A percentile compares a stretch with the other conserved stretches of the same genome.
Conservation (phyloP, 2,888 invertebrate genomes). For the Acleris laterana region DNA sequence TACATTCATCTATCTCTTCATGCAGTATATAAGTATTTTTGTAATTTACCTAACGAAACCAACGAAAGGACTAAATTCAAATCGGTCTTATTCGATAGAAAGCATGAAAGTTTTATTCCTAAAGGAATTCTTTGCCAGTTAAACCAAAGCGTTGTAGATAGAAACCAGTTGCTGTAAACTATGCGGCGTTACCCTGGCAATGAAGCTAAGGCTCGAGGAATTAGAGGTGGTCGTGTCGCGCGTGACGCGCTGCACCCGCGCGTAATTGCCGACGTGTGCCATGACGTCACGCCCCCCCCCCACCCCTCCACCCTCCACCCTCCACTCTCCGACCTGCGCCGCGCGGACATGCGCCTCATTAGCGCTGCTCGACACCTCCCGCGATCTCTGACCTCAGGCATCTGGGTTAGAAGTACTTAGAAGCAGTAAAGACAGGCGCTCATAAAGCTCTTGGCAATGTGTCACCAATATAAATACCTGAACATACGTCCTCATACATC, state of each 20-base stretch:
- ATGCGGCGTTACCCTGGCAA: constrained; percentile 10
- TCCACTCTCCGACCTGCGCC: not conserved
- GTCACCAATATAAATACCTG: too few relatives aligned
- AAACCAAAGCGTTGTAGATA: not conserved
- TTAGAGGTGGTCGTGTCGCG: constrained; percentile 39
- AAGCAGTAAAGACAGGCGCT: constrained; percentile 10
- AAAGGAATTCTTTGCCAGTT: not conserved
- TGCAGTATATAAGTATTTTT: too few relatives aligned
- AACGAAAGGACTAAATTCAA: too few relatives aligned
- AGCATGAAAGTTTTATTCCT: not conserved
- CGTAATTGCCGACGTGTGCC: constrained; percentile 38
- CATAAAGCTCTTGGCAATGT: too few relatives aligned
- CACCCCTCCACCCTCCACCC: not conserved
- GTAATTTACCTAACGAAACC: too few relatives aligned
- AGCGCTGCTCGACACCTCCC: constrained; percentile 32
- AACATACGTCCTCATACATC: too few relatives aligned
- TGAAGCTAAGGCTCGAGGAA: constrained; percentile 21
- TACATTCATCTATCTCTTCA: too few relatives aligned
- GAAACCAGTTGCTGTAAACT: constrained; percentile 24
- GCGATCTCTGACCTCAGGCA: constrained; percentile 29
- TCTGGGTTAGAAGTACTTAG: not conserved
- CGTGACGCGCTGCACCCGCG: constrained; percentile 40
- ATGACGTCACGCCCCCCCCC: constrained; percentile 38
- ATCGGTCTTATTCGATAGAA: too few relatives aligned
- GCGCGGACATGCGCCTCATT: constrained; percentile 33